Conservation (phyloP, 2,888 invertebrate species). For the Balanococcus diminutus region DNA sequence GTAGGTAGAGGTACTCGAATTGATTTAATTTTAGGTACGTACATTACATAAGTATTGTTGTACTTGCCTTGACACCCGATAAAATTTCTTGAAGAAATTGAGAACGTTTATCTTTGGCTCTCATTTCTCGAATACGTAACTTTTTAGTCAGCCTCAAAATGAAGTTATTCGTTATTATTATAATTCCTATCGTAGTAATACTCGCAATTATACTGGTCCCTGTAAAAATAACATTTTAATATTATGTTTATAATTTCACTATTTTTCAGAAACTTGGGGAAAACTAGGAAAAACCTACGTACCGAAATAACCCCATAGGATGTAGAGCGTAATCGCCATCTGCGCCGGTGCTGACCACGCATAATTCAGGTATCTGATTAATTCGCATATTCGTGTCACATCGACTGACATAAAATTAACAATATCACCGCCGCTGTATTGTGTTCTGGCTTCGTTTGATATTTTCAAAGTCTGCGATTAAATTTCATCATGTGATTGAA, state of each 20-base stretch:
- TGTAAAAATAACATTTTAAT: not conserved
- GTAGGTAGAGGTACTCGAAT: not conserved
- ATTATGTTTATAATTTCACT: not conserved
- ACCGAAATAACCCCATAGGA: not conserved
- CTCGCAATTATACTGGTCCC: not conserved
- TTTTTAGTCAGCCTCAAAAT: not conserved
- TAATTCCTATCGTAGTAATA: not conserved
- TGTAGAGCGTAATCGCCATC: not conserved
- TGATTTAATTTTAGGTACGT: not conserved
- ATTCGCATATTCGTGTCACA: not conserved
- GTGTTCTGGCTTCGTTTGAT: not conserved
- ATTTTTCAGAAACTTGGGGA: not conserved
- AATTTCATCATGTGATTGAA: not conserved
- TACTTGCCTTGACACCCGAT: constrained; percentile 58
- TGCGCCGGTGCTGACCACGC: not conserved
- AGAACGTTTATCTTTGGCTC: constrained; percentile 65
- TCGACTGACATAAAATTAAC: constrained; percentile 25
- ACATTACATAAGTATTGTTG: not conserved
- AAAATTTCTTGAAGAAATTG: constrained; percentile 61
- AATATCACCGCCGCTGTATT: not conserved
- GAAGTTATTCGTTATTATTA: not conserved
- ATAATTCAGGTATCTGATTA: not conserved
- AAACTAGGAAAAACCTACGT: not conserved
- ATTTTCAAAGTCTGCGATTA: not conserved
- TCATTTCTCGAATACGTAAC: not conserved